Base-by-base conservation (phyloP, 1,140 invertebrate genomes). In the Scylla paramamosain region DNA sequence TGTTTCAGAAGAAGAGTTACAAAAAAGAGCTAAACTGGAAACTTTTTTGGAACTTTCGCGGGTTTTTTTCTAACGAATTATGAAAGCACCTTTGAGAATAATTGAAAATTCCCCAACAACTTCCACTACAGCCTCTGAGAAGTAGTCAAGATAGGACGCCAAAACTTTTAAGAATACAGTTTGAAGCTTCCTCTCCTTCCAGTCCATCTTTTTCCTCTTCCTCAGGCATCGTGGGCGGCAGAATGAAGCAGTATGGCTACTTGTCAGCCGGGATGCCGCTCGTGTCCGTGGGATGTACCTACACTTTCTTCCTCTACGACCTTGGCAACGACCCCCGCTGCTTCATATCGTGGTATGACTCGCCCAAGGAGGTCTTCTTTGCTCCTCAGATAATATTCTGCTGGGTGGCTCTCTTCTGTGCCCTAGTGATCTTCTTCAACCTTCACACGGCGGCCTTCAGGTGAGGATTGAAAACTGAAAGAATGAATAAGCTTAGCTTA, bases 181-280 rank as follows among this genome's bases (percentile, higher is more conserved):
- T 39, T 39, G 39, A 1, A 39, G 39, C 39, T 39, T 6, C 52
- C 52, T 59, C 52, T 14, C 10, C 52, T 59, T 59, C 52, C 16
- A 59, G 16, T 14, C 52, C 52, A 14, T 59, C 10, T 8, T 59
- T 14, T 59, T 4, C 10, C 52, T 14, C 52, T 4, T 59, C 16
- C 52, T 59, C 95, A 90, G 97, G 97, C 25, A 93, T 96, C 28
- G 96, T 97, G 28, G 96, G 96, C 7, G 97, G 97, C 2, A 96
- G 95, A 52, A 92, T 97, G 25, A 92, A 93, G 7, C 95, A 95
- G 14, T 97, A 96, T 92, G 29, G 96, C 8, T 96, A 96, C 20
- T 91, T 97, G 29, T 94, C 96, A 25, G 97, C 96, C 96, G 96
- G 96, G 4, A 3, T 96, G 25, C 89, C 96, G 28, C n/a, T 96